Evolutionary conservation across 1,140 invertebrate species (phyloP).

Genomic region (Lithobius niger): DNA sequence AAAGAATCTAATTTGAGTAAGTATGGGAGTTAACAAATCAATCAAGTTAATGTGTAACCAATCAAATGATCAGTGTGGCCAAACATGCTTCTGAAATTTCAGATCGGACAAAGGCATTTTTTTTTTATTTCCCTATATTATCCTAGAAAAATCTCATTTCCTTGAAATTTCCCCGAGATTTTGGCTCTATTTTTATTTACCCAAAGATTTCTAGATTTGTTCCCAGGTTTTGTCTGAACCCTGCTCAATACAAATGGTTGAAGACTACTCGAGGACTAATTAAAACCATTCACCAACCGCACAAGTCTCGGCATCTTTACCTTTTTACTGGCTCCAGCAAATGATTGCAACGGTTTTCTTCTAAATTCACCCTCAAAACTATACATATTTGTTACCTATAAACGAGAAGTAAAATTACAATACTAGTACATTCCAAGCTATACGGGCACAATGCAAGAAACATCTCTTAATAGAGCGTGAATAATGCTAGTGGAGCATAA

Average conservation of each 20-base stretch:
- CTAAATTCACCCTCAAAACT: constrained; percentile 87
- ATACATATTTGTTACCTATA: constrained; percentile 40
- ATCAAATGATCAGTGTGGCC: too few relatives aligned
- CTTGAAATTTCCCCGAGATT: not conserved
- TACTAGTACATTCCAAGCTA: too few relatives aligned
- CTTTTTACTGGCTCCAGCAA: constrained; percentile 69
- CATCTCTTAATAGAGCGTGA: too few relatives aligned
- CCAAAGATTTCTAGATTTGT: not conserved
- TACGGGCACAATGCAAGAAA: too few relatives aligned
- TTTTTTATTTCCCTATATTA: too few relatives aligned
- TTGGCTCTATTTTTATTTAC: not conserved
- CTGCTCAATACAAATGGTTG: not conserved
- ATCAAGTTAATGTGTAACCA: too few relatives aligned
- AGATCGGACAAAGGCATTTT: too few relatives aligned
- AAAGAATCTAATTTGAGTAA: too few relatives aligned
- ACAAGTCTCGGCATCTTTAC: constrained; percentile 18
- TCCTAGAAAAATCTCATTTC: not conserved
- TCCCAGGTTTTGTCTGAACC: not conserved
- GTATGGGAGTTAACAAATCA: too few relatives aligned
- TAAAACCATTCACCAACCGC: not conserved
- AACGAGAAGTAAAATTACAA: too few relatives aligned
- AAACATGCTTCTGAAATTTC: too few relatives aligned
- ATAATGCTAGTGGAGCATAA: too few relatives aligned
- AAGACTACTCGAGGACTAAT: not conserved
- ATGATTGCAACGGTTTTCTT: constrained; percentile 71